phyloP scores from a whole-genome alignment of 2,888 invertebrate species.

The Oegoconia quadripuncta region DNA sequence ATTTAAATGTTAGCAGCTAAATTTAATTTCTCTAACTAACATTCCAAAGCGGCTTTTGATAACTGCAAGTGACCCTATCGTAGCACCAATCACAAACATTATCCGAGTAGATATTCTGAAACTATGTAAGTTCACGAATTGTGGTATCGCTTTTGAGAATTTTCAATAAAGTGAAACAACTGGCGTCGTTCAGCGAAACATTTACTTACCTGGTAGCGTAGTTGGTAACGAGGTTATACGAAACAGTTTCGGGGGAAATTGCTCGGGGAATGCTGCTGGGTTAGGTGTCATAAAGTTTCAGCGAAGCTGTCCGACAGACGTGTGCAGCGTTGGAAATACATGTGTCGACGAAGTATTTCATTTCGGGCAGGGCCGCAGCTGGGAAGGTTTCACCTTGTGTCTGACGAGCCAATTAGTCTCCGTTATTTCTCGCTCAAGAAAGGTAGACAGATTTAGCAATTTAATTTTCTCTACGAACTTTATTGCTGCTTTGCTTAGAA shows the following conservation, averaged over 20 bases:
- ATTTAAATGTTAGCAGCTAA: too few relatives aligned
- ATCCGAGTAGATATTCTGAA: not conserved
- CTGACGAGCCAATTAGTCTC: not conserved
- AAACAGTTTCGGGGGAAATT: constrained; percentile 66
- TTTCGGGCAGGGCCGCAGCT: constrained; percentile 27
- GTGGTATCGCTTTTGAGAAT: constrained; percentile 14
- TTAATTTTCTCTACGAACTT: too few relatives aligned
- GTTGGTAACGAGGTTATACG: constrained; percentile 70
- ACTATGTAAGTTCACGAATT: not conserved
- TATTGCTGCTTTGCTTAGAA: too few relatives aligned
- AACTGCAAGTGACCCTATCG: too few relatives aligned
- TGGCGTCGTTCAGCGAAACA: constrained; percentile 59
- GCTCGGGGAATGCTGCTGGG: constrained; percentile 61
- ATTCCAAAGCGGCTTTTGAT: too few relatives aligned
- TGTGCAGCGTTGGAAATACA: constrained; percentile 56
- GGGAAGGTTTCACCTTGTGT: constrained; percentile 6
- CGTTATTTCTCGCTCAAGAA: not conserved
- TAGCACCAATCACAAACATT: too few relatives aligned
- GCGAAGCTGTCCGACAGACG: constrained; percentile 57
- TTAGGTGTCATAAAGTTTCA: constrained; percentile 71
- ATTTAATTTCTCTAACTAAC: too few relatives aligned
- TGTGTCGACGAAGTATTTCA: constrained; percentile 52
- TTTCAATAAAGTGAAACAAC: constrained; percentile 68
- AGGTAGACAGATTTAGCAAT: too few relatives aligned
- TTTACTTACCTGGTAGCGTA: constrained; percentile 57